A percentile compares a stretch with the other conserved stretches of the same genome.
Evolutionary conservation across 2,888 invertebrate genomes (phyloP).

Genomic region (Hedychridium roseum): DNA sequence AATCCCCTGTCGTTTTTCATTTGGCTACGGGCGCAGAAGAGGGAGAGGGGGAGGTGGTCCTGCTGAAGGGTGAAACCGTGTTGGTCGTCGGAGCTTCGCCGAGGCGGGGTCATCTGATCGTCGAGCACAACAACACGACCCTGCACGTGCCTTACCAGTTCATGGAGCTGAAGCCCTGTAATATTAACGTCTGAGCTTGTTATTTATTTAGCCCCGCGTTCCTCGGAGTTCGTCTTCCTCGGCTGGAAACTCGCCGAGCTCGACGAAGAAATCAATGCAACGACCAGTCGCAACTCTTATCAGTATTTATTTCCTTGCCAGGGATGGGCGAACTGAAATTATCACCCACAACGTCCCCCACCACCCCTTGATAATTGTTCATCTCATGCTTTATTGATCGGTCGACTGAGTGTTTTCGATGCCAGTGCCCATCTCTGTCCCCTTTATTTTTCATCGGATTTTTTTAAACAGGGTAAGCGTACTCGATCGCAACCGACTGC

Average conservation of each 20-base stretch:
- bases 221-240: neutral
- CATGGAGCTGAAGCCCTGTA: constrained; percentile 74
- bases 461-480: neutral
- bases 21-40: no score
- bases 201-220: constrained; percentile 1
- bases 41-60: constrained; percentile 68
- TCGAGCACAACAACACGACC: constrained; percentile 79
- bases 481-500: constrained; percentile 22
- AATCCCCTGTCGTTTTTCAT: no score
- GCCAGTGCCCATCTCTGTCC: constrained; percentile 7
- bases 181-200: constrained; percentile 56
- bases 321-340: neutral
- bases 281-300: neutral
- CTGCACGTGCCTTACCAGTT: constrained; percentile 85
- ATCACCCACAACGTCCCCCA: neutral
- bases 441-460: constrained; percentile 22
- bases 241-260: neutral
- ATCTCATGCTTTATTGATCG: neutral
- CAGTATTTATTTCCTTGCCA: neutral
- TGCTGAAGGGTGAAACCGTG: constrained; percentile 86
- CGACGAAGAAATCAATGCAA: no score
- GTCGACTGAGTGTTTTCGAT: neutral
- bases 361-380: neutral
- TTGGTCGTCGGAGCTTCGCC: constrained; percentile 88
- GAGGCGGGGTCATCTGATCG: constrained; percentile 85